Evolutionary conservation across 2,888 invertebrate genomes (phyloP).

Genomic region (Phanerotoma sp.): DNA sequence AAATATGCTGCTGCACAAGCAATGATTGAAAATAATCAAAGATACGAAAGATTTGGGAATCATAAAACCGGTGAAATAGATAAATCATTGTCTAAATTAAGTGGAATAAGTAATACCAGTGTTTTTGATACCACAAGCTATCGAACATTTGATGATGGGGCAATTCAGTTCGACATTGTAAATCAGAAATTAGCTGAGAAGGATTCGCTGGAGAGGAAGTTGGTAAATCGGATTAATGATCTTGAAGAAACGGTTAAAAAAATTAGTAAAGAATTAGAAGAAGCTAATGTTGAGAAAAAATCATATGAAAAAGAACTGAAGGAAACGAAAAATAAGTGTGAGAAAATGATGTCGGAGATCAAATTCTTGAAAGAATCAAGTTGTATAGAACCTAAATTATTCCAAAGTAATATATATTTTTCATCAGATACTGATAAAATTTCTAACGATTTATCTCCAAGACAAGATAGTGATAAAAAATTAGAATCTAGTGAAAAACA

Average conservation of each 20-base stretch:
- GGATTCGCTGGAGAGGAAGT: slow-evolving; percentile 57
- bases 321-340: slow-evolving; percentile 50
- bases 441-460: slow-evolving; percentile 5
- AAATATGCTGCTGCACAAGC: slow-evolving; percentile 47
- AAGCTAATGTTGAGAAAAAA: slow-evolving; percentile 45
- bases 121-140: slow-evolving; percentile 52
- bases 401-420: slow-evolving; percentile 33
- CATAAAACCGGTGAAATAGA: slow-evolving; percentile 43
- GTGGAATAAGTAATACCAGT: slow-evolving; percentile 43
- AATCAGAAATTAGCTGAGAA: slow-evolving; percentile 51
- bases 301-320: slow-evolving; percentile 53
- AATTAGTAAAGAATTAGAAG: slow-evolving; percentile 42
- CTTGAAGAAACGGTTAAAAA: slow-evolving; percentile 59
- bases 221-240: slow-evolving; percentile 60
- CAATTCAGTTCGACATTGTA: slow-evolving; percentile 44
- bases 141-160: slow-evolving; percentile 48
- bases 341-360: slow-evolving; percentile 45
- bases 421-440: slow-evolving; percentile 19
- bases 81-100: slow-evolving; percentile 47
- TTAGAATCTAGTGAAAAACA: slow-evolving; percentile 37
- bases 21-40: slow-evolving; percentile 45
- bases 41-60: slow-evolving; percentile 43
- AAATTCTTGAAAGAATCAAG: slow-evolving; percentile 22
- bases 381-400: slow-evolving; percentile 22
- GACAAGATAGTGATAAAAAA: neutral